These are phyloP conservation scores for Spea hammondii DNA, from an alignment of 2,797 vertebrate species.

Conservation along the genomic window DNA sequence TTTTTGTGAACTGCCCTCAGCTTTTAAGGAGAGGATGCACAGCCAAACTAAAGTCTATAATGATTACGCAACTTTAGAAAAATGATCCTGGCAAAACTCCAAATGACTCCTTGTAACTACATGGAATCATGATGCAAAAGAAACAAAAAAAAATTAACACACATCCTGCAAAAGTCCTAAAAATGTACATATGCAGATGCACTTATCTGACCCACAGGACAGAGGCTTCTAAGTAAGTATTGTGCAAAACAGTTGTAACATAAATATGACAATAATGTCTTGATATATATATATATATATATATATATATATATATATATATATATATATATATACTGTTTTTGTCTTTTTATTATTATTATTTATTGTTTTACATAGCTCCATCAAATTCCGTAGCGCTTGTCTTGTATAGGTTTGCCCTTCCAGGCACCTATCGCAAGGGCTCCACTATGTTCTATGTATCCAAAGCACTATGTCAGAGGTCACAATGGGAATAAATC, in stretches of 20 bases:
- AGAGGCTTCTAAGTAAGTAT: no score
- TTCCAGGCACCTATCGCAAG: slow-evolving; percentile 1
- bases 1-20: not conserved
- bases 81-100: slow-evolving; percentile 36
- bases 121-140: slow-evolving; percentile 14
- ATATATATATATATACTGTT: no score
- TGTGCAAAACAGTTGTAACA: no score
- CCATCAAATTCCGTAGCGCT: not conserved
- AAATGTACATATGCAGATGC: not conserved
- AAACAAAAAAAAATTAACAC: slow-evolving; percentile 16
- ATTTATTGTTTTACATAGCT: no score
- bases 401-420: not conserved
- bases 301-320: no score
- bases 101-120: slow-evolving; percentile 30
- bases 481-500: not conserved
- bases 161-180: not conserved
- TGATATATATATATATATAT: no score
- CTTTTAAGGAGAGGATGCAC: slow-evolving; percentile 18
- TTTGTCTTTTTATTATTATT: no score
- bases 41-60: slow-evolving; percentile 34
- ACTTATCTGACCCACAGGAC: no score
- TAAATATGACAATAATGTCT: no score
- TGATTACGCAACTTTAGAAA: slow-evolving; percentile 41
- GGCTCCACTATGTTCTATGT: no score
- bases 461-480: not conserved